These are phyloP conservation scores for Strix occidentalis DNA, from an alignment of 2,797 vertebrate genomes.

Conservation along the genomic window DNA sequence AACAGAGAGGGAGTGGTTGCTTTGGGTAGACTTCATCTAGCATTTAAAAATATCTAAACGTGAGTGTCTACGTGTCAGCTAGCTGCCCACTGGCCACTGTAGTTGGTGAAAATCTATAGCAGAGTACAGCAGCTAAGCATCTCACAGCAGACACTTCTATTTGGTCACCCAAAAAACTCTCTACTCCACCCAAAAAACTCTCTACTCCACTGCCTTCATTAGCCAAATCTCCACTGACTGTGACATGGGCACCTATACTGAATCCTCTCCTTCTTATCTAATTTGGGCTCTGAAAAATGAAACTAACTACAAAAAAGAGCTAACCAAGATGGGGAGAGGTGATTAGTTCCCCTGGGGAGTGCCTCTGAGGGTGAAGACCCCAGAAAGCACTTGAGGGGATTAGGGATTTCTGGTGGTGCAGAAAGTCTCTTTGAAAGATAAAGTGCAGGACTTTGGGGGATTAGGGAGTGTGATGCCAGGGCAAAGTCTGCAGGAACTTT, in stretches of 20 bases:
- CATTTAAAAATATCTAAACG: constrained; percentile 24
- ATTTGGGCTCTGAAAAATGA: neutral
- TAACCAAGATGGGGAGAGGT: neutral
- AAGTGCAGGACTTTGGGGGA: neutral
- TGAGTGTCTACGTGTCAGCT: neutral
- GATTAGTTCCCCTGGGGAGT: neutral
- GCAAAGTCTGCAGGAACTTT: neutral
- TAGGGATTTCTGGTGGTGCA: neutral
- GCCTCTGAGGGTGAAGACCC: neutral
- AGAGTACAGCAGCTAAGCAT: neutral
- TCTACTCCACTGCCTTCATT: neutral
- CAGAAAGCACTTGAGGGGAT: neutral
- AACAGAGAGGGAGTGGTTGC: neutral
- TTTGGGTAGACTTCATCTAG: constrained; percentile 10
- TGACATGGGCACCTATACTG: neutral
- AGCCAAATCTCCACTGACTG: neutral
- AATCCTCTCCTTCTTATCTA: neutral
- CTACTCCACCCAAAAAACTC: neutral
- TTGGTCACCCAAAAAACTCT: neutral
- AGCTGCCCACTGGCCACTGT: neutral
- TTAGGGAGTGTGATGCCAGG: neutral
- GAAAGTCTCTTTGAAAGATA: neutral
- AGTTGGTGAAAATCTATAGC: neutral
- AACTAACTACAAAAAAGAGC: neutral
- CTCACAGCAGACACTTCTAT: neutral